Evolutionary conservation across 1,140 invertebrate genomes (phyloP).

Genomic region (Monochamus saltuarius): DNA sequence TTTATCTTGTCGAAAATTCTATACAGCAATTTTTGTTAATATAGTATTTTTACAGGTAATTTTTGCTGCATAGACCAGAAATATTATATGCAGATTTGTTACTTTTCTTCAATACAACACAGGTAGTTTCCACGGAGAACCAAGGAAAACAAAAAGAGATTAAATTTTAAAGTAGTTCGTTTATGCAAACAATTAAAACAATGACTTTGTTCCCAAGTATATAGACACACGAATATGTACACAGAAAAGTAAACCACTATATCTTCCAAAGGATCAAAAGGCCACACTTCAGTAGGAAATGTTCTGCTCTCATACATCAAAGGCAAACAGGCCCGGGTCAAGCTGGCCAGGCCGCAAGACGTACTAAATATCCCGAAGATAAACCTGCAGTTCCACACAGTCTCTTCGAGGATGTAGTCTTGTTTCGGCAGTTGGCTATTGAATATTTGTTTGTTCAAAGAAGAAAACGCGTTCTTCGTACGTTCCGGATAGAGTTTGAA

Average conservation of each 20-base stretch:
- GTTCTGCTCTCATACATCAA: conserved; percentile 13
- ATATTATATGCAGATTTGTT: no score
- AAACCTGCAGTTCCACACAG: conserved; percentile 2
- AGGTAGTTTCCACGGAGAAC: no score
- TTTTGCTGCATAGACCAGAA: no score
- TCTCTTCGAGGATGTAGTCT: neutral
- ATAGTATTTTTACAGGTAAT: no score
- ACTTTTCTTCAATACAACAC: no score
- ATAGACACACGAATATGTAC: conserved; percentile 7
- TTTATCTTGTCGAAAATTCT: no score
- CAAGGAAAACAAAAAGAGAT: no score
- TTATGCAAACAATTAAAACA: no score
- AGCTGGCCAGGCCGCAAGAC: conserved; percentile 1
- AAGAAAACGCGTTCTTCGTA: conserved; percentile 7
- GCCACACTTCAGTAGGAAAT: conserved; percentile 25
- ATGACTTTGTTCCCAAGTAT: no score
- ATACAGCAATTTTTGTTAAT: no score
- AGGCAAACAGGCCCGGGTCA: conserved; percentile 14
- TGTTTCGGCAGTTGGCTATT: conserved; percentile 4
- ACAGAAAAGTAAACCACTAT: conserved; percentile 5
- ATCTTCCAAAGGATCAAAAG: conserved; percentile 12
- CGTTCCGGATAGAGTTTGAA: conserved; percentile 6
- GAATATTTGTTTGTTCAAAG: conserved; percentile 10
- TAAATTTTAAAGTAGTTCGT: no score
- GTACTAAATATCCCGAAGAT: conserved; percentile 10